Percentiles rank a stretch among this genome's conserved stretches.
Conservation (phyloP, 2,888 invertebrate genomes). For the Aplocera efformata region DNA sequence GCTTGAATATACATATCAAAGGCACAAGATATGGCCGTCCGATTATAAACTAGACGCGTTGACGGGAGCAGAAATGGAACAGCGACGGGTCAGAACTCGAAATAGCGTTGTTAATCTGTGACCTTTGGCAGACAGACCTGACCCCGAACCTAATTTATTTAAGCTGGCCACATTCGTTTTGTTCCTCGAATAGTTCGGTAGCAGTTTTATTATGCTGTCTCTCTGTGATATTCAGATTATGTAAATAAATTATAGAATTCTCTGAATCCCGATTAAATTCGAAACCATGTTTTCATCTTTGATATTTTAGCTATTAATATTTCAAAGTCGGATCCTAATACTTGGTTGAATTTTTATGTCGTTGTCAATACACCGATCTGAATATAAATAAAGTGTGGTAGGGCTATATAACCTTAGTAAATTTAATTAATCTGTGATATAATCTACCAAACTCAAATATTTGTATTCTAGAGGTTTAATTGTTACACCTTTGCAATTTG, state of each 20-base stretch:
- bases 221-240: conserved; percentile 8
- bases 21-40: conserved; percentile 35
- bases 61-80: conserved; percentile 56
- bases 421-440: no score
- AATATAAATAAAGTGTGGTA: no score
- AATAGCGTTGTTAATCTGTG: conserved; percentile 71
- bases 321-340: no score
- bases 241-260: neutral
- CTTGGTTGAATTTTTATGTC: no score
- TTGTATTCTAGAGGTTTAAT: no score
- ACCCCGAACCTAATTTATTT: conserved; percentile 67
- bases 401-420: no score
- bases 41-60: conserved; percentile 43
- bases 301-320: no score
- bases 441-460: no score
- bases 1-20: conserved; percentile 21
- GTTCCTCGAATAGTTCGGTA: conserved; percentile 30
- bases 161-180: conserved; percentile 49
- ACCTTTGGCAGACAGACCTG: conserved; percentile 61
- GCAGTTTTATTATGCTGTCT: conserved; percentile 27
- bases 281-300: no score
- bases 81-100: conserved; percentile 58
- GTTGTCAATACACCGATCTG: no score
- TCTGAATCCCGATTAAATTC: neutral
- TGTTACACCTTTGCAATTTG: no score